Conservation (phyloP, 2,888 invertebrate genomes). For the Euzophera pinguis region DNA sequence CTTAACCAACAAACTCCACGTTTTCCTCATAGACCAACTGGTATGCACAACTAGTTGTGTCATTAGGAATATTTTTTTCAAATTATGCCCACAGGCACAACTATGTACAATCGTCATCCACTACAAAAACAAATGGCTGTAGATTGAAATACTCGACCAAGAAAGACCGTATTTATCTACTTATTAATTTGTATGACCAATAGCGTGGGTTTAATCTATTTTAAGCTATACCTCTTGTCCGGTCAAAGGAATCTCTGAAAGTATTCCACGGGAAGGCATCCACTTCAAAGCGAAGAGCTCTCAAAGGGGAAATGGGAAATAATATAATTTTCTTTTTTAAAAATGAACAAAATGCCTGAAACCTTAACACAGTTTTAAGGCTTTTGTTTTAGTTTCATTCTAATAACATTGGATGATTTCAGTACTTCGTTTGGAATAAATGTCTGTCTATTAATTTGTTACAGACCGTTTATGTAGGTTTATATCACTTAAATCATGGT, state of each 20-base stretch:
- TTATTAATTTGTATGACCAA: not conserved
- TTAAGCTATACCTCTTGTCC: not conserved
- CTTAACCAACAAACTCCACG: too few relatives aligned
- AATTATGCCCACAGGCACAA: too few relatives aligned
- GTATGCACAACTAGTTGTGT: too few relatives aligned
- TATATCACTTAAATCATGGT: too few relatives aligned
- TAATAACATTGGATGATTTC: not conserved
- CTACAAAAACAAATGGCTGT: too few relatives aligned
- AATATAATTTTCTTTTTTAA: constrained; percentile 6
- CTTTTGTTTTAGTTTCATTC: not conserved
- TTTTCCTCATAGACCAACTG: too few relatives aligned
- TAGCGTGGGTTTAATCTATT: constrained; percentile 2
- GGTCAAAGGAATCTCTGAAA: constrained; percentile 5
- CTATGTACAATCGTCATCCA: too few relatives aligned
- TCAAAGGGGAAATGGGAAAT: constrained; percentile 9
- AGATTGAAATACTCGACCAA: too few relatives aligned
- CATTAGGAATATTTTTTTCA: too few relatives aligned
- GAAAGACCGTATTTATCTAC: not conserved
- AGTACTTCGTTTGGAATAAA: too few relatives aligned
- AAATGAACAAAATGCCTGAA: not conserved
- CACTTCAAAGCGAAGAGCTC: constrained; percentile 3
- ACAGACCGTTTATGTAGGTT: too few relatives aligned
- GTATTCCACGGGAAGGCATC: constrained; percentile 5
- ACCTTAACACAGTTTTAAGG: not conserved
- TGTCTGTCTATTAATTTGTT: too few relatives aligned